phyloP scores from a whole-genome alignment of 2,113 vertebrate genomes.

The Ondatra zibethicus region DNA sequence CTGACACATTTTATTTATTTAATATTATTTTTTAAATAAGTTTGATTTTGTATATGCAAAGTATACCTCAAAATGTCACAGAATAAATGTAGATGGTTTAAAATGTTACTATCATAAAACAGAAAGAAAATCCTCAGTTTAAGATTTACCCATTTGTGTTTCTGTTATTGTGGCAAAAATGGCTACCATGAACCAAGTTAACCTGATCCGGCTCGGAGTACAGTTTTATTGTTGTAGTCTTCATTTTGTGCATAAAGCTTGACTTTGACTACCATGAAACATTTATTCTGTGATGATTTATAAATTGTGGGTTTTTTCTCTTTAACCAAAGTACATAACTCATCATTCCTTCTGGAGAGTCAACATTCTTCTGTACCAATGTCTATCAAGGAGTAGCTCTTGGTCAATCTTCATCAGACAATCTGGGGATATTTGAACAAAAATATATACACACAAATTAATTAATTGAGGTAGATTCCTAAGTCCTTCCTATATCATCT shows the following conservation, averaged over 20 bases:
- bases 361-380: background rate
- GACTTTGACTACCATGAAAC: background rate
- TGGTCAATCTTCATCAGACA: background rate
- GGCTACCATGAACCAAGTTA: background rate
- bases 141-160: background rate
- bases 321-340: conserved; percentile 24
- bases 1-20: background rate
- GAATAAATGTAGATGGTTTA: background rate
- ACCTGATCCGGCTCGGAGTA: background rate
- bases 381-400: background rate
- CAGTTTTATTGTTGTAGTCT: background rate
- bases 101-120: background rate
- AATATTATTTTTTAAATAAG: background rate
- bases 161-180: background rate
- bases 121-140: background rate
- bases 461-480: background rate
- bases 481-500: background rate
- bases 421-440: background rate
- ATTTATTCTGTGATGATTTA: background rate
- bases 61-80: background rate
- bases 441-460: background rate
- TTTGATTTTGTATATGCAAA: background rate
- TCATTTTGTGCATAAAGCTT: background rate
- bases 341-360: background rate
- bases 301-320: background rate